phyloP scores from a whole-genome alignment of 2,113 vertebrate genomes.

The Pygoscelis adeliae region DNA sequence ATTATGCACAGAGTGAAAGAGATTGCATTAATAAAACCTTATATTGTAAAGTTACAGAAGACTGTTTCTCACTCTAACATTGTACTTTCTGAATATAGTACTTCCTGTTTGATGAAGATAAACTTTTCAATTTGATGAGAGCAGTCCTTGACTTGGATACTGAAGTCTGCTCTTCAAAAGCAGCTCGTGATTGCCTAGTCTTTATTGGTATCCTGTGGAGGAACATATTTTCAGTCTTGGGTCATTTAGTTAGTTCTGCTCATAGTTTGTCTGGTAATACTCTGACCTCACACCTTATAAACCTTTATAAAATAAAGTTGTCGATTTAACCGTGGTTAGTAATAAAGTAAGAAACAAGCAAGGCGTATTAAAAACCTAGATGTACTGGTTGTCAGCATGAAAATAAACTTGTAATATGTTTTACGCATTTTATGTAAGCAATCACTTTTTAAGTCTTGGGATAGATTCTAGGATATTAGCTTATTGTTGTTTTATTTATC shows the following conservation, averaged over 20 bases:
- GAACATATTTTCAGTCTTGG: background rate
- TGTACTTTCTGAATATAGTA: background rate
- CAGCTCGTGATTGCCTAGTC: background rate
- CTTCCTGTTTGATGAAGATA: background rate
- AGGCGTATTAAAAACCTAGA: background rate
- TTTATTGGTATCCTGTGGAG: background rate
- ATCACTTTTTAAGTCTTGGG: background rate
- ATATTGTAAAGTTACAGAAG: background rate
- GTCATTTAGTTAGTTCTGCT: background rate
- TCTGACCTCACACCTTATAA: background rate
- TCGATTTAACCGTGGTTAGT: background rate
- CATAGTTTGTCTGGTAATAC: background rate
- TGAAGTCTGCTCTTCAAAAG: background rate
- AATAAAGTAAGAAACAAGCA: background rate
- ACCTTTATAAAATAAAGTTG: background rate
- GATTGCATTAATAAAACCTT: background rate
- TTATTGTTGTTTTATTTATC: constrained; percentile 36
- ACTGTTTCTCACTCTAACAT: background rate
- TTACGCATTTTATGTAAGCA: background rate
- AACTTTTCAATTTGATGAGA: background rate
- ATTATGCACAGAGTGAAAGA: background rate
- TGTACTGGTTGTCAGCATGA: background rate
- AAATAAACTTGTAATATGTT: background rate
- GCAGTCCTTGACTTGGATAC: background rate
- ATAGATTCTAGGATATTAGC: background rate